Evolutionary conservation across 2,888 invertebrate genomes (phyloP), one percentile per base, ranked within the genome.

Genomic region (Epistrophe grossulariae): DNA sequence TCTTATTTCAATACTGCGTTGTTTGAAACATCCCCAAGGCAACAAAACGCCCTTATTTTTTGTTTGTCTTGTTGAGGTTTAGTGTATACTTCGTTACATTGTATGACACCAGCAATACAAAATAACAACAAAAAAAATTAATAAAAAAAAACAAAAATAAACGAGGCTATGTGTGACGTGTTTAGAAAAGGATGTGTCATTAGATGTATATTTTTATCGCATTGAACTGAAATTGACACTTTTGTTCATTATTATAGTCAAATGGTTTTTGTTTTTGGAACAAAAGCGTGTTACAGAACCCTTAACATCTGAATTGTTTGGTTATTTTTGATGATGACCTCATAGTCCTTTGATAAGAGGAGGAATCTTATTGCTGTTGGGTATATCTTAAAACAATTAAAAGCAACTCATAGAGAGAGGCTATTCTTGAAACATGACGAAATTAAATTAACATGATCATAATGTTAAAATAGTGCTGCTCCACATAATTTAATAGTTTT

Each of bases 171-270:
- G 72, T 60, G 72, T 71, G 48, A 43, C 62, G 62, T 64, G 64
- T 64, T 40, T 70, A 15, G 45, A 45, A 60, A 72, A 74, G 60
- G 60, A 83, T 83, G 83, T 83, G 83, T 83, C 83, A 83, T 83
- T 72, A 83, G 60, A 79, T 72, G n/a, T 40, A 62, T 43, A 62
- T 43, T 79, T 83, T 79, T 50, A 68, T 60, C 73, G 68, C 60
- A 83, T 79, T 83, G 83, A 83, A 73, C 68, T 73, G 72, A 83
- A 72, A 83, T 73, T 79, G 79, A 79, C 79, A 79, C 79, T 68
- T 57, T 40, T 28, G 19, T 80, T 74, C 43, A 43, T 62, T 59
- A 17, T 43, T 38, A 38, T 60, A 17, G 17, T 38, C 35, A 9
- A 35, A 35, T 35, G 35, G 4, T 31, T 31, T 31, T 31, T 31